Evolutionary conservation across 2,888 invertebrate genomes (phyloP).

Genomic region (Drosophila colorata): DNA sequence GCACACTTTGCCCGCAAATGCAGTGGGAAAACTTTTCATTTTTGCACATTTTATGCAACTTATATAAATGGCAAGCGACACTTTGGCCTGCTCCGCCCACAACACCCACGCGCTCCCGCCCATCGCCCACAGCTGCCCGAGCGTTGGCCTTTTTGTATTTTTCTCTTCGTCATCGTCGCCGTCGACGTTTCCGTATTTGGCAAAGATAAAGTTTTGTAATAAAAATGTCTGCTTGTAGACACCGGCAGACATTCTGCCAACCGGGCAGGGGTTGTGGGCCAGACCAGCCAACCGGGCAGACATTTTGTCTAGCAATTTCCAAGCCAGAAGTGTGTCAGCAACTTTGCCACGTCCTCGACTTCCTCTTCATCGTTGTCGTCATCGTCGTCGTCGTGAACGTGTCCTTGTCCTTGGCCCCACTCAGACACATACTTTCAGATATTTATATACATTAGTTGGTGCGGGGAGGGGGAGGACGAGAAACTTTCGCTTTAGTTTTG

Average conservation of each 20-base stretch:
- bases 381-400: conserved; percentile 60
- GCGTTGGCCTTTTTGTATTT: conserved; percentile 62
- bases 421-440: conserved; percentile 56
- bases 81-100: conserved; percentile 45
- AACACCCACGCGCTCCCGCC: conserved; percentile 17
- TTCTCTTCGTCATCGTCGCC: conserved; percentile 56
- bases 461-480: conserved; percentile 11
- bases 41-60: conserved; percentile 76
- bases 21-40: conserved; percentile 39
- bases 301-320: conserved; percentile 75
- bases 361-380: conserved; percentile 33
- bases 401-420: conserved; percentile 80
- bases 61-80: conserved; percentile 75
- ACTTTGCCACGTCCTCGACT: conserved; percentile 75
- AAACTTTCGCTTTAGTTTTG: conserved; percentile 76
- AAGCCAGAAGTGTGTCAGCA: conserved; percentile 79
- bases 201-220: conserved; percentile 82
- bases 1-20: conserved; percentile 46
- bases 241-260: conserved; percentile 55
- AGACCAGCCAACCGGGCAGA: conserved; percentile 57
- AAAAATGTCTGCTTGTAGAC: conserved; percentile 78
- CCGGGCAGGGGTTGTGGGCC: conserved; percentile 2
- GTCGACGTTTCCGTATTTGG: conserved; percentile 72
- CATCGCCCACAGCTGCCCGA: conserved; percentile 29
- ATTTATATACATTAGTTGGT: conserved; percentile 57